Percentiles rank a stretch among this genome's conserved stretches.
Evolutionary conservation across 2,797 vertebrate species (phyloP).

Genomic region (Oreochromis grahami): DNA sequence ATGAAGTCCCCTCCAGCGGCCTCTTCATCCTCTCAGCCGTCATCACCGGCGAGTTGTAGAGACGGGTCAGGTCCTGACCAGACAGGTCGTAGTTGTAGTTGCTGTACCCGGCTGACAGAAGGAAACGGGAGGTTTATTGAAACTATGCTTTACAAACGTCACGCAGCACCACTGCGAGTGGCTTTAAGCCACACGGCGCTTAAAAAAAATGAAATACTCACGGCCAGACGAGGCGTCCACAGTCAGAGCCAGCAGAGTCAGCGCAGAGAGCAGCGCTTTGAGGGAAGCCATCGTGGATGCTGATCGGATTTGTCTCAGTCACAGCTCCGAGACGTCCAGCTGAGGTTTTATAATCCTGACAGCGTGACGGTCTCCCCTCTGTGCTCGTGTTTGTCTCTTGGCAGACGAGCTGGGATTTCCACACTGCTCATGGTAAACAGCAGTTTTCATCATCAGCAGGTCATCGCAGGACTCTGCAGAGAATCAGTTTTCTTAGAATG

Average conservation of each 20-base stretch:
- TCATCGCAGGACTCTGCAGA: neutral
- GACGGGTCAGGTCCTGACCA: slow-evolving; percentile 1
- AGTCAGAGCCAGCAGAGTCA: slow-evolving; percentile 4
- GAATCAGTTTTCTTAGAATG: too few species aligned
- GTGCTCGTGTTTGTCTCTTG: neutral
- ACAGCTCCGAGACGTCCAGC: neutral
- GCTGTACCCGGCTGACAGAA: neutral
- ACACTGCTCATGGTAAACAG: neutral
- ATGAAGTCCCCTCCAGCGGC: neutral
- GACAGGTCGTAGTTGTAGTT: slow-evolving; percentile 36
- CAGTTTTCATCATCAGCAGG: neutral
- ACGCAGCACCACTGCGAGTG: neutral
- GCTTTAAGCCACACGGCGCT: neutral
- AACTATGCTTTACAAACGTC: neutral
- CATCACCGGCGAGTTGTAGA: slow-evolving; percentile 57
- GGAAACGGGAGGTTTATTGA: neutral
- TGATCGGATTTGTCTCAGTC: neutral
- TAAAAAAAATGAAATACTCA: neutral
- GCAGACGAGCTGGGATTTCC: fast-evolving
- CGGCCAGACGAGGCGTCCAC: slow-evolving; percentile 29
- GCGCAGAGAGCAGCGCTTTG: neutral
- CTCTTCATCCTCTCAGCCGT: slow-evolving; percentile 45
- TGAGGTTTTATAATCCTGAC: neutral
- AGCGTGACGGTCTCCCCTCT: neutral
- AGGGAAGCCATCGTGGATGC: slow-evolving; percentile 5